phyloP scores from a whole-genome alignment of 2,888 invertebrate genomes.

The Heliconius cydno region DNA sequence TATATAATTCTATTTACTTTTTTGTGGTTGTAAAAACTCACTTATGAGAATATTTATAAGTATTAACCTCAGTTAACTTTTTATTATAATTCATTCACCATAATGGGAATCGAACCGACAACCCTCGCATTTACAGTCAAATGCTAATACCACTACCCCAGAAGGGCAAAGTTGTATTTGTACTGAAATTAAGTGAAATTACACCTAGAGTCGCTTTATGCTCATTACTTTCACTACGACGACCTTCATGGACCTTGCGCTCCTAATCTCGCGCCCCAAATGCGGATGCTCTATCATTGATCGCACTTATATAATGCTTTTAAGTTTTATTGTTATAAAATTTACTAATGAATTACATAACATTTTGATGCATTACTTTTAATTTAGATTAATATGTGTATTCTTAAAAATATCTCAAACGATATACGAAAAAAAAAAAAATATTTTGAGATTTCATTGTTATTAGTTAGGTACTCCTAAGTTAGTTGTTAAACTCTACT shows the following conservation, averaged over 20 bases:
- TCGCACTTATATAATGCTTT: constrained; percentile 42
- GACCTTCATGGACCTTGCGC: constrained; percentile 51
- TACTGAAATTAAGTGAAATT: constrained; percentile 2
- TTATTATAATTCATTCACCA: too few species aligned
- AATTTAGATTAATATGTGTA: not conserved
- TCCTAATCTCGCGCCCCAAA: constrained; percentile 40
- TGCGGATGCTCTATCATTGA: constrained; percentile 40
- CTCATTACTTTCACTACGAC: constrained; percentile 44
- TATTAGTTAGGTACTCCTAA: too few species aligned
- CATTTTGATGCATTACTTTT: not conserved
- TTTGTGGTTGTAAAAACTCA: not conserved
- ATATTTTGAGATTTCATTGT: not conserved
- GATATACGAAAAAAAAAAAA: too few species aligned
- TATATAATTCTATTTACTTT: not conserved
- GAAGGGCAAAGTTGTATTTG: not conserved
- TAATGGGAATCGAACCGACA: too few species aligned
- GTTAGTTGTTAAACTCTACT: too few species aligned
- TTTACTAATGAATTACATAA: constrained; percentile 30
- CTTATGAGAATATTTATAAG: too few species aligned
- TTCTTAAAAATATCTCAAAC: not conserved
- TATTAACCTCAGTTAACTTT: too few species aligned
- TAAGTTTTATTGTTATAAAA: constrained; percentile 32
- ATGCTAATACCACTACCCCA: too few species aligned
- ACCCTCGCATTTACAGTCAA: too few species aligned
- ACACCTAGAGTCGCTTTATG: constrained; percentile 28